Evolutionary conservation across 1,140 invertebrate genomes (phyloP).

Genomic region (Trinorchestia longiramus): DNA sequence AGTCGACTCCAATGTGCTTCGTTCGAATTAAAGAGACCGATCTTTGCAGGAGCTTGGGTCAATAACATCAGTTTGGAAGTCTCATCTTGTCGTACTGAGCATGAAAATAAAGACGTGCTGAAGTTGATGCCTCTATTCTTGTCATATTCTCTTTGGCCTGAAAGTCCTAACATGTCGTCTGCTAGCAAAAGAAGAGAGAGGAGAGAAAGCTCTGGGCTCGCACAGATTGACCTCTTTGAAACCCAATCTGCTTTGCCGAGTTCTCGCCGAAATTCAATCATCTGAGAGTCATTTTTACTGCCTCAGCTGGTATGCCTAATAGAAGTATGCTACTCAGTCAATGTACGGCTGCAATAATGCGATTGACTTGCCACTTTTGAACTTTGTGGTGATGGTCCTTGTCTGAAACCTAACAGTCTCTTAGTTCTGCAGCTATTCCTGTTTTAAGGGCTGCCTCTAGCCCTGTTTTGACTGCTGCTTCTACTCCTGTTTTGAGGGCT

Average conservation of each 20-base stretch:
- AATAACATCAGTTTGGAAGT: too few relatives aligned
- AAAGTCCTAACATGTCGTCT: too few relatives aligned
- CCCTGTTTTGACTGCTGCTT: neutral
- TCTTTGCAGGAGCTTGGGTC: too few relatives aligned
- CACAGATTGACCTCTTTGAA: neutral
- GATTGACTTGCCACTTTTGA: neutral
- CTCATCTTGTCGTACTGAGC: too few relatives aligned
- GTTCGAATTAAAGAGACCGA: too few relatives aligned
- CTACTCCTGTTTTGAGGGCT: neutral
- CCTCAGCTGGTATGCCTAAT: neutral
- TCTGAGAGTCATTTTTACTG: neutral
- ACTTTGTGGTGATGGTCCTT: neutral
- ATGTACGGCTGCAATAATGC: neutral
- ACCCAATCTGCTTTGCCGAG: neutral
- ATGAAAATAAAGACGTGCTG: too few relatives aligned
- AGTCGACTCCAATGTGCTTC: too few relatives aligned
- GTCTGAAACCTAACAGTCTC: neutral
- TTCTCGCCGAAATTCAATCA: neutral
- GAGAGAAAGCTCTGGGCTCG: neutral
- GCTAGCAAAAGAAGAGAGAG: neutral
- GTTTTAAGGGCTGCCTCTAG: neutral
- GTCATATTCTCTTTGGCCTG: too few relatives aligned
- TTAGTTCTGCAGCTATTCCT: neutral
- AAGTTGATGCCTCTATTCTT: too few relatives aligned
- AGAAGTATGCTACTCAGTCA: neutral